phyloP scores from a whole-genome alignment of 2,888 invertebrate genomes.

The Phengaris arion region DNA sequence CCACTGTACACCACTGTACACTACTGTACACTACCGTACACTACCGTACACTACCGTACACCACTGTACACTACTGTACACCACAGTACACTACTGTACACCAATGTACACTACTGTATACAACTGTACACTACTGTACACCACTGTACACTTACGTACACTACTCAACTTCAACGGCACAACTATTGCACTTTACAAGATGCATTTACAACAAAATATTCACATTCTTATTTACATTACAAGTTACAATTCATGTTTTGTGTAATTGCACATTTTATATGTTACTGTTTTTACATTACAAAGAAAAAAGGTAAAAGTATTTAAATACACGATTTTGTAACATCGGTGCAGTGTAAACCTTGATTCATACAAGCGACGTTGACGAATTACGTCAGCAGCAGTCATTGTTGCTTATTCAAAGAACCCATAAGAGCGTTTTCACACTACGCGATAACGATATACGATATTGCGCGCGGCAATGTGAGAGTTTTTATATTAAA shows the following conservation, averaged over 20 bases:
- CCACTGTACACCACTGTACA: no score
- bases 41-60: conserved; percentile 59
- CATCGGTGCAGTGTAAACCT: no score
- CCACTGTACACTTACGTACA: conserved; percentile 57
- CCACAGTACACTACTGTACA: no score
- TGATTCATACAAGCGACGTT: no score
- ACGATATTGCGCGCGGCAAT: no score
- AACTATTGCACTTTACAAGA: conserved; percentile 78
- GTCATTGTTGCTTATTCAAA: no score
- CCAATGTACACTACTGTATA: conserved; percentile 41
- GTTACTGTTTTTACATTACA: not conserved
- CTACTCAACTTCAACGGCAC: conserved; percentile 77
- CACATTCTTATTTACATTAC: conserved; percentile 52
- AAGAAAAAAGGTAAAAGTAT: not conserved
- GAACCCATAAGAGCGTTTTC: no score
- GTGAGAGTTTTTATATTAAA: no score
- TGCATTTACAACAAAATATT: conserved; percentile 78
- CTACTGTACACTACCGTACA: conserved; percentile 50
- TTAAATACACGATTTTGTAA: not conserved
- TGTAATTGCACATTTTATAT: conserved; percentile 24
- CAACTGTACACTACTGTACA: conserved; percentile 48
- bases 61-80: no score
- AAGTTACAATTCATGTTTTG: conserved; percentile 52
- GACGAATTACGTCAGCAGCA: no score
- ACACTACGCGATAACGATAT: no score